These are phyloP conservation scores for Caenorhabditis brenneri DNA, from an alignment of 1,140 invertebrate genomes.

Conservation along the genomic window DNA sequence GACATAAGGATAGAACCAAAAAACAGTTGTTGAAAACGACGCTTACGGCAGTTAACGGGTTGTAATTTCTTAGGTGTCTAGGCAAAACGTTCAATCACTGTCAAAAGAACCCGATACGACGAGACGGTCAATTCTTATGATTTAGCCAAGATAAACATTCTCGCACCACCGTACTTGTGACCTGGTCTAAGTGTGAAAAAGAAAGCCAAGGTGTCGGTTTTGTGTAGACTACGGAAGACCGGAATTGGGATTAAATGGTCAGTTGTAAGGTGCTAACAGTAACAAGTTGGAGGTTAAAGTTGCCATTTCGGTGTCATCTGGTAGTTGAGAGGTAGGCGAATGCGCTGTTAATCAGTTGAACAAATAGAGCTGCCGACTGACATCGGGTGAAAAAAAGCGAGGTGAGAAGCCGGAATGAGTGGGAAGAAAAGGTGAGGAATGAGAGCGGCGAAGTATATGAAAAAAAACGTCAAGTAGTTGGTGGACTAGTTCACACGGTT, in stretches of 20 bases:
- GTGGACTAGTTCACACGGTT: conserved; percentile 20
- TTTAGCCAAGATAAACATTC: conserved; percentile 40
- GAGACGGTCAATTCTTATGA: conserved; percentile 40
- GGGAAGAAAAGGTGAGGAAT: conserved; percentile 1
- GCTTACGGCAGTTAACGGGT: conserved; percentile 18
- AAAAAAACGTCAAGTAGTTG: conserved; percentile 11
- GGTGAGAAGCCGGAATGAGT: conserved; percentile 35
- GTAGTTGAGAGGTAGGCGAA: neutral
- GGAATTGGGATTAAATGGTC: neutral
- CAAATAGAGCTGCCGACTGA: conserved; percentile 2
- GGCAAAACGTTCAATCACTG: conserved; percentile 40
- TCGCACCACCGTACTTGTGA: conserved; percentile 34
- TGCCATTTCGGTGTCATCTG: conserved; percentile 2
- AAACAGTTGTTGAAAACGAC: neutral
- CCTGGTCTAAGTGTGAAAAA: conserved; percentile 29
- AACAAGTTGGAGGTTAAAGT: conserved; percentile 6
- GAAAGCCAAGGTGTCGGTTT: neutral
- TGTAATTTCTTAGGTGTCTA: conserved; percentile 36
- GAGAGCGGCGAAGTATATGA: neutral
- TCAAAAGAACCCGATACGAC: conserved; percentile 25
- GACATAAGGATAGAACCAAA: no score
- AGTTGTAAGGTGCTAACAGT: neutral
- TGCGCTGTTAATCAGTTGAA: conserved; percentile 38
- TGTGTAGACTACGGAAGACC: neutral
- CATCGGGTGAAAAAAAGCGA: neutral